These are phyloP conservation scores for Lethenteron camtschaticum DNA, from an alignment of 2,113 vertebrate genomes.

Conservation along the genomic window DNA sequence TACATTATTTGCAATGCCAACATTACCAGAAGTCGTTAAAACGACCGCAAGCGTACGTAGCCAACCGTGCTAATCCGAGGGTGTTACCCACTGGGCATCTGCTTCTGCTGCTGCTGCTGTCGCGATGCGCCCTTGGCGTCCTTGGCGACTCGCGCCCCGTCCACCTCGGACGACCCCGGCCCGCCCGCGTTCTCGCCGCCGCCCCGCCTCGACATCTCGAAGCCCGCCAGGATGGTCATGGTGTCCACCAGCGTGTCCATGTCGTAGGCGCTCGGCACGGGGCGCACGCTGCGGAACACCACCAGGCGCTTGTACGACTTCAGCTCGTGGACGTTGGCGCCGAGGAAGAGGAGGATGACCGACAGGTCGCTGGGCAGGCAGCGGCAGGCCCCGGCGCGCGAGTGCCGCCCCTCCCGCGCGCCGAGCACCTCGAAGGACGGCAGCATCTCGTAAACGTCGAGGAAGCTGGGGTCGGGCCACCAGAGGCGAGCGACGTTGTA, in stretches of 20 bases:
- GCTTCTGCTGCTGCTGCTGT: no score
- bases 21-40: no score
- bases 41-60: no score
- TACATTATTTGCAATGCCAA: no score
- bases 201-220: no score
- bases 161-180: no score
- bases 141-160: no score
- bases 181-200: no score
- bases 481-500: conserved; percentile 57
- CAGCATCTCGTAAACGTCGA: conserved; percentile 69
- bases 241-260: conserved; percentile 63
- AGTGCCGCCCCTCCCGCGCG: conserved; percentile 15
- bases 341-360: conserved; percentile 61
- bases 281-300: conserved; percentile 36
- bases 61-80: no score
- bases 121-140: no score
- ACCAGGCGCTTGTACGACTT: conserved; percentile 59
- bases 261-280: conserved; percentile 25
- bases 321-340: conserved; percentile 49
- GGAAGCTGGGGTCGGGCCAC: conserved; percentile 66
- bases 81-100: no score
- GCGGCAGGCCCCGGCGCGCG: conserved; percentile 27
- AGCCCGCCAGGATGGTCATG: conserved; percentile 68
- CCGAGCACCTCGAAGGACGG: conserved; percentile 61
- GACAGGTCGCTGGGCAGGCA: conserved; percentile 83